phyloP scores from a whole-genome alignment of 2,113 vertebrate genomes.

The Percopsis transmontana region DNA sequence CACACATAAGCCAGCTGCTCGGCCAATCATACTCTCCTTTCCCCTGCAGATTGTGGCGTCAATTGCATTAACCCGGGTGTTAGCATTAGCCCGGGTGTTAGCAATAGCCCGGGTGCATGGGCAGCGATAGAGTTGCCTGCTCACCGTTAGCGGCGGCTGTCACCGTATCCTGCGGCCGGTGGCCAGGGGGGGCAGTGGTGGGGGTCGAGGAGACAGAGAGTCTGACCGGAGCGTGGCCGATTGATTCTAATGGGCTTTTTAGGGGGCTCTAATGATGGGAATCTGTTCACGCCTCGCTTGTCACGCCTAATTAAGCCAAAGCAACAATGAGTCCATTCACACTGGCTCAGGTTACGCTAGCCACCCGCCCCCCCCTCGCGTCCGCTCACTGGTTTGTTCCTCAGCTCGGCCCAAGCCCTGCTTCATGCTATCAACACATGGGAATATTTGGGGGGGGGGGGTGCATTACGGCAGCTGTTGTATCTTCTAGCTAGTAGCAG shows the following conservation, averaged over 20 bases:
- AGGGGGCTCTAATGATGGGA: conserved; percentile 84
- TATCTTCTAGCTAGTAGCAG: conserved; percentile 1
- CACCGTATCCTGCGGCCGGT: conserved; percentile 86
- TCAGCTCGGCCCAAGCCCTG: conserved; percentile 45
- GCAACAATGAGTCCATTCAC: conserved; percentile 85
- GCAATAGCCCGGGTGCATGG: conserved; percentile 52
- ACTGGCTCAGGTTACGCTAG: conserved; percentile 78
- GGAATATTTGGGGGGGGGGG: too few relatives aligned
- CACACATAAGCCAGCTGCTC: conserved; percentile 28
- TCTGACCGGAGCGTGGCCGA: conserved; percentile 89
- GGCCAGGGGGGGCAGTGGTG: conserved; percentile 56
- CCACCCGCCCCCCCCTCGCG: conserved; percentile 36
- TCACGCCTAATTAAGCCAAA: conserved; percentile 82
- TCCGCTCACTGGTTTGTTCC: conserved; percentile 47
- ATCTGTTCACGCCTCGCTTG: conserved; percentile 94
- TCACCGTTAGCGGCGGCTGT: conserved; percentile 75
- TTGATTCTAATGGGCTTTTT: conserved; percentile 94
- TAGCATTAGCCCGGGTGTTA: conserved; percentile 79
- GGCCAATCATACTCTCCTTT: conserved; percentile 51
- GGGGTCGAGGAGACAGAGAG: conserved; percentile 79
- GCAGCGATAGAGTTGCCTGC: conserved; percentile 66
- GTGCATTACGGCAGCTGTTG: conserved; percentile 23
- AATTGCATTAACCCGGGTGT: conserved; percentile 29
- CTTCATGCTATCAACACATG: conserved; percentile 31
- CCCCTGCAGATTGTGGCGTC: conserved; percentile 75